Base-by-base conservation (phyloP, 2,888 invertebrate species). In the Metacarcinus magister region DNA sequence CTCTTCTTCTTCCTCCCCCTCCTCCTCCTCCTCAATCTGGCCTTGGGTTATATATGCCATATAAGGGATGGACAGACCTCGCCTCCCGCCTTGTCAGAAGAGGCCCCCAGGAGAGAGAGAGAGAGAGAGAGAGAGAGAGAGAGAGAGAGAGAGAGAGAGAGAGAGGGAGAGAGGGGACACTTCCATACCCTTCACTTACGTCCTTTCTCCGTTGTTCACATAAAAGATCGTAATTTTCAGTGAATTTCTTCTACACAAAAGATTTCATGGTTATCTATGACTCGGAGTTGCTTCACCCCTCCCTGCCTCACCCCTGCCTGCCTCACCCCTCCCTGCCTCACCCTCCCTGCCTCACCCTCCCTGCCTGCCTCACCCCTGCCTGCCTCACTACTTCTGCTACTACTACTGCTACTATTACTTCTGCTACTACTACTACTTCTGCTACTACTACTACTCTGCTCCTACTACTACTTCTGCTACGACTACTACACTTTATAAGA, bases 61-160 rank as follows among this genome's bases (percentile, higher is more conserved):
- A 82, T 82, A 82, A 67, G 82, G 82, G 13, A 1, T 32, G 82
- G 82, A 82, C 5, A 82, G 28, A 82, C 10, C 67, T 67, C 67
- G 54, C 4, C 67, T 67, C 19, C 23, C n/a, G 19, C 23, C 67
- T 23, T 67, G 67, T 67, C 67, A 10, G 82, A 82, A 82, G 82
- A 82, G 32, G 32, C 67, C 67, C 67, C 23, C 19, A n/a, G 32
- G 32, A 32, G 5, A 82, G 82, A 82, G 82, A 82, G 82, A 82
- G 82, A 82, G 82, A 82, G 67, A 67, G 67, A n/a, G 67, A 67
- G 67, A 67, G 67, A n/a, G 67, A 67, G 67, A 67, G 13, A n/a
- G 67, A 67, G 67, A 67, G 13, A n/a, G 67, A 67, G 67, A 67
- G n/a, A 60, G 60, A 60, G 60, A 60, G 60, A 60, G 60, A 60